Conservation (phyloP, 2,797 vertebrate genomes). For the Rhinella marina region DNA sequence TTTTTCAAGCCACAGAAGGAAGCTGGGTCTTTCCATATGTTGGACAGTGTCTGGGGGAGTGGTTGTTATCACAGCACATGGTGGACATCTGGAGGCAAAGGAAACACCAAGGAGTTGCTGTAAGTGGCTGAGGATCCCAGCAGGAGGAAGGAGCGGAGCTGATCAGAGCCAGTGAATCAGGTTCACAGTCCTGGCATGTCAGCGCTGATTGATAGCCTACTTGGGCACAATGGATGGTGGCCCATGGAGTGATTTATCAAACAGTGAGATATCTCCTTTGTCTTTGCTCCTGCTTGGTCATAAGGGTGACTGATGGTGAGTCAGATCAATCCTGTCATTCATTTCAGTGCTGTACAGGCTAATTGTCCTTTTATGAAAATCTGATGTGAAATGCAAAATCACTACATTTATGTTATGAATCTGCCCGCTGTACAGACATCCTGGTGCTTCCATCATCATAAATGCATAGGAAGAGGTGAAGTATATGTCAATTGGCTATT, state of each 20-base stretch:
- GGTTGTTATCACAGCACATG: conserved; percentile 61
- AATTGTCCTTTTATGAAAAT: conserved; percentile 49
- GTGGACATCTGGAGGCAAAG: conserved; percentile 68
- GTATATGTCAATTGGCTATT: conserved; percentile 16
- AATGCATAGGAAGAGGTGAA: conserved; percentile 7
- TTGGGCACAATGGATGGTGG: conserved; percentile 52
- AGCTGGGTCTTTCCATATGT: conserved; percentile 64
- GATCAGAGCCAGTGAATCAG: conserved; percentile 37
- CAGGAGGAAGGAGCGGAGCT: conserved; percentile 32
- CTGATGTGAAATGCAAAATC: conserved; percentile 11
- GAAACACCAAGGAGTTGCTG: conserved; percentile 57
- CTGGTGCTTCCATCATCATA: background rate
- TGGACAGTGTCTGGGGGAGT: conserved; percentile 58
- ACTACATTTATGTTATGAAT: conserved; percentile 27
- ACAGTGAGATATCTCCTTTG: conserved; percentile 49
- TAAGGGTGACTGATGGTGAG: conserved; percentile 48
- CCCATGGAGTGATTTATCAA: conserved; percentile 53
- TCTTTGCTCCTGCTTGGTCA: conserved; percentile 33
- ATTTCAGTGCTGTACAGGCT: conserved; percentile 25
- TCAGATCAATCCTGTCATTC: conserved; percentile 40
- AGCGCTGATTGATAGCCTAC: conserved; percentile 55
- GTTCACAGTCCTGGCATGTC: conserved; percentile 40
- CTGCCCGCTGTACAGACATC: background rate
- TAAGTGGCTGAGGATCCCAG: conserved; percentile 19
- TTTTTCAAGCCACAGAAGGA: conserved; percentile 36